Evolutionary conservation across 2,888 invertebrate species (phyloP).

Genomic region (Rotaria magnacalcarata): DNA sequence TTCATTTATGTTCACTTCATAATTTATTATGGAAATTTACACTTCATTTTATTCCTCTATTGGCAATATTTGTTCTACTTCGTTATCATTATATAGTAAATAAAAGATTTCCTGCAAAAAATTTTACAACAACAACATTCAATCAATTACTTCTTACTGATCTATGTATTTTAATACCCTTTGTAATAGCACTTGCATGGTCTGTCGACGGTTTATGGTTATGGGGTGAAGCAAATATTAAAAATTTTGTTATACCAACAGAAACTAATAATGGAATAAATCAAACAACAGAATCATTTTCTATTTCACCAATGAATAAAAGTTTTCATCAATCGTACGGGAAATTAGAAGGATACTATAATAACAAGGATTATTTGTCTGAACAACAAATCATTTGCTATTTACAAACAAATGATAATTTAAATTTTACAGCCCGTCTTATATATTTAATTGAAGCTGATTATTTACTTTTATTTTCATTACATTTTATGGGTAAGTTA

Average conservation of each 20-base stretch:
- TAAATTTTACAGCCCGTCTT: neutral
- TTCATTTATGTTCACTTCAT: slow-evolving; percentile 24
- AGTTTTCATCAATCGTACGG: too few species aligned
- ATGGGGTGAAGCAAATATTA: neutral
- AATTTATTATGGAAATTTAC: neutral
- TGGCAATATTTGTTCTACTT: neutral
- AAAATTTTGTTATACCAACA: neutral
- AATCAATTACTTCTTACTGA: slow-evolving; percentile 1
- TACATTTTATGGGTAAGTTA: slow-evolving; percentile 17
- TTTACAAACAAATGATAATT: slow-evolving; percentile 28
- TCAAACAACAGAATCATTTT: neutral
- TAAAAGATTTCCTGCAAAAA: neutral
- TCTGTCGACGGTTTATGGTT: slow-evolving; percentile 32
- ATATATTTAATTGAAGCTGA: slow-evolving; percentile 10
- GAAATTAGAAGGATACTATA: too few species aligned
- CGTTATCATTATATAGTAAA: slow-evolving; percentile 22
- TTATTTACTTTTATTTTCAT: neutral
- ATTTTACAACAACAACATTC: neutral
- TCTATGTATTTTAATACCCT: slow-evolving; percentile 2
- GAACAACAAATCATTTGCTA: neutral
- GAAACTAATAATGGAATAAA: neutral
- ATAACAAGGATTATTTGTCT: neutral
- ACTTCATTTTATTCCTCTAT: slow-evolving; percentile 13
- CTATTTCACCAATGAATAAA: too few species aligned
- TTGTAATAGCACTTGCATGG: slow-evolving; percentile 5